Evolutionary conservation across 1,140 invertebrate genomes (phyloP).

Genomic region (Pomacea maculata): DNA sequence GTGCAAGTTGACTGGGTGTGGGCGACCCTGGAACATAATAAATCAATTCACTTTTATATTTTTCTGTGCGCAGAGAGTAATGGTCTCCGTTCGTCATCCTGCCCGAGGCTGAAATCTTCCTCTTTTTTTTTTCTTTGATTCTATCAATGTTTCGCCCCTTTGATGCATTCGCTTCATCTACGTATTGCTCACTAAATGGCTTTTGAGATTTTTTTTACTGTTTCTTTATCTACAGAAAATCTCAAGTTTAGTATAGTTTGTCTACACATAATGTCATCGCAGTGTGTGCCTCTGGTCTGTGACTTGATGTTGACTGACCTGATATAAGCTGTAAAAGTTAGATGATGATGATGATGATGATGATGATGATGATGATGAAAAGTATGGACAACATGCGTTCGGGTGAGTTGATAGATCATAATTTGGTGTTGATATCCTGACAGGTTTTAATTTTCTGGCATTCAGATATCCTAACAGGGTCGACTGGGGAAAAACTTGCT

Average conservation of each 20-base stretch:
- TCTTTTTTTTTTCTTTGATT: not conserved
- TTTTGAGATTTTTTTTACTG: not conserved
- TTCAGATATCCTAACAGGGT: too few relatives aligned
- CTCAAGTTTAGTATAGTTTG: too few relatives aligned
- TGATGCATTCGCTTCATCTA: not conserved
- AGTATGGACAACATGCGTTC: not conserved
- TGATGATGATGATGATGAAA: constrained; percentile 1
- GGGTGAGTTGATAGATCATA: not conserved
- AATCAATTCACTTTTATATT: too few relatives aligned
- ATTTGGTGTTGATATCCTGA: too few relatives aligned
- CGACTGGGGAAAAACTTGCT: too few relatives aligned
- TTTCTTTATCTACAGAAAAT: not conserved
- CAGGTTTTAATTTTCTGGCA: too few relatives aligned
- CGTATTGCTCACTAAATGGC: not conserved
- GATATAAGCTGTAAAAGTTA: not conserved
- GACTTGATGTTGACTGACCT: not conserved
- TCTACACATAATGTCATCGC: too few relatives aligned
- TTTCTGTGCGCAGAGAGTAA: too few relatives aligned
- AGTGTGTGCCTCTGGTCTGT: not conserved
- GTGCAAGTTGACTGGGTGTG: too few relatives aligned
- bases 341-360: constrained; percentile 1
- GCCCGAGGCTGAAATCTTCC: too few relatives aligned
- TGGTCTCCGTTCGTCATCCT: too few relatives aligned
- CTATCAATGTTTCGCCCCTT: not conserved
- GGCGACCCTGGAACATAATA: too few relatives aligned